phyloP scores from a whole-genome alignment of 2,113 vertebrate genomes.

The Athene cunicularia region DNA sequence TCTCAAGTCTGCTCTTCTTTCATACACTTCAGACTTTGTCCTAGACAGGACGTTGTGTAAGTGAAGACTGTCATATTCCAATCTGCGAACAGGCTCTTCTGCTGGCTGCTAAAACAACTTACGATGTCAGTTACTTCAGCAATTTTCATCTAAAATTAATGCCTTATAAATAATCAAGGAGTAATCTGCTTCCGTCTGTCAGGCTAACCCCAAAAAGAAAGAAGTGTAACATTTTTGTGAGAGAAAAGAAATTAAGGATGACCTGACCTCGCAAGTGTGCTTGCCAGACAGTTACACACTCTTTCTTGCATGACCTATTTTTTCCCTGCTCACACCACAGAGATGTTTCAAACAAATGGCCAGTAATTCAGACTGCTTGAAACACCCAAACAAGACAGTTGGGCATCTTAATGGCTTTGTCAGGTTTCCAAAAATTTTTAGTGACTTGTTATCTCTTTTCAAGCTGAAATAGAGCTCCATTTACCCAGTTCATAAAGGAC shows the following conservation, averaged over 20 bases:
- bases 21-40: not conserved
- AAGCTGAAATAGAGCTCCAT: not conserved
- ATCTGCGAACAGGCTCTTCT: constrained; percentile 39
- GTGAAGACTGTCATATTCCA: constrained; percentile 40
- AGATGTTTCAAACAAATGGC: not conserved
- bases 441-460: not conserved
- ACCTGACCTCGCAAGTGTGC: constrained; percentile 42
- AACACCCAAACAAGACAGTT: constrained; percentile 10
- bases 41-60: not conserved
- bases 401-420: constrained; percentile 7
- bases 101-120: constrained; percentile 58
- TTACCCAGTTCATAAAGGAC: not conserved
- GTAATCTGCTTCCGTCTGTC: constrained; percentile 65
- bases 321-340: constrained; percentile 6
- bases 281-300: constrained; percentile 36
- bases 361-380: not conserved
- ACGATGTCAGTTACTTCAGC: constrained; percentile 61
- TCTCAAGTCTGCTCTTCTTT: not conserved
- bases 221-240: constrained; percentile 40
- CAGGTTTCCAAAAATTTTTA: not conserved
- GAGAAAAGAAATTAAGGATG: constrained; percentile 60
- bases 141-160: constrained; percentile 74
- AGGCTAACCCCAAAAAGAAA: constrained; percentile 65
- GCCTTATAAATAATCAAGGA: constrained; percentile 74
- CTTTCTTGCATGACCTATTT: constrained; percentile 51